A percentile compares a stretch with the other conserved stretches of the same genome.
phyloP scores from a whole-genome alignment of 2,888 invertebrate species.

The Torymus aiolomorphi region DNA sequence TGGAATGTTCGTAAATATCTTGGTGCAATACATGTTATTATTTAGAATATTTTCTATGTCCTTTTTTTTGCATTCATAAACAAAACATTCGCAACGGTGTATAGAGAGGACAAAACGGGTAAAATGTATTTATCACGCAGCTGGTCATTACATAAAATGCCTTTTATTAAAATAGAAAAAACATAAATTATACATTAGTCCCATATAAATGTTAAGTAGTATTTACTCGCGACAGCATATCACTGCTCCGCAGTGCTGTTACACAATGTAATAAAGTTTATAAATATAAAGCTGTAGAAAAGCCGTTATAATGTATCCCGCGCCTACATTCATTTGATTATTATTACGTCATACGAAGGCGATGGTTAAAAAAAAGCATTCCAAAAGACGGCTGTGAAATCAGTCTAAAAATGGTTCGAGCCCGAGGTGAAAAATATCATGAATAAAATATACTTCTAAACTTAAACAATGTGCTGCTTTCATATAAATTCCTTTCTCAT shows the following conservation, averaged over 20 bases:
- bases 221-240: constrained; percentile 23
- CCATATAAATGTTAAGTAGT: constrained; percentile 33
- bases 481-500: no score
- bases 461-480: no score
- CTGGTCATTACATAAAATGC: constrained; percentile 21
- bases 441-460: not conserved
- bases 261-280: no score
- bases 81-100: no score
- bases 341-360: no score
- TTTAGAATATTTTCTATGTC: no score
- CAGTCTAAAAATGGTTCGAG: constrained; percentile 22
- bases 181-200: constrained; percentile 19
- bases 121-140: no score
- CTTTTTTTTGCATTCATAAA: no score
- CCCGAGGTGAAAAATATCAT: not conserved
- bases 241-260: constrained; percentile 30
- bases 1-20: no score
- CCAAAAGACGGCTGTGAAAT: constrained; percentile 13
- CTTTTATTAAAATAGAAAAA: constrained; percentile 50
- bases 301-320: no score
- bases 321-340: constrained; percentile 11
- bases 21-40: no score
- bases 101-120: no score
- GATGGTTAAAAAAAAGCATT: constrained; percentile 8
- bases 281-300: constrained; percentile 7